Base-by-base conservation (phyloP, 2,888 invertebrate genomes). In the Mactromeris polynyma region DNA sequence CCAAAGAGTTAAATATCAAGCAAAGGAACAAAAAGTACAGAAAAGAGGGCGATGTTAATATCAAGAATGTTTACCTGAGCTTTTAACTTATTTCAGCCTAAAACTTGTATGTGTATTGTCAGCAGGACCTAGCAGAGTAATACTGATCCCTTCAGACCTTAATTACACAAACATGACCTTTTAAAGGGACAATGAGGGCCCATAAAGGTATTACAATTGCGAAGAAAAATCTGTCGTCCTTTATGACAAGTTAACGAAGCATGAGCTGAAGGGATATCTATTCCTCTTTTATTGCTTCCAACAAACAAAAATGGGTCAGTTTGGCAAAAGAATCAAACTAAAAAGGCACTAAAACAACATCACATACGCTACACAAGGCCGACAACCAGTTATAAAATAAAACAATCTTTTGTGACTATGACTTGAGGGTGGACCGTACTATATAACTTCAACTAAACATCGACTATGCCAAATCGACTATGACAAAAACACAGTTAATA, bases 11-110 rank as follows among this genome's bases (percentile, higher is more conserved):
- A 9, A 64, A 64, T 64, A 26, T 64, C 2, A 64, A 64, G 58
- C 58, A 64, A 64, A 64, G 58, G 26, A 26, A 64, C 58, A 64
- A 64, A 2, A 64, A n/a, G 58, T 64, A 26, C 26, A 64, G 58
- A 26, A 64, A 64, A 64, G 58, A 26, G 9, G 2, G 58, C 11
- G 58, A 64, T 64, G 26, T 46, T 64, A 64, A 64, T 64, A 73
- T 73, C 36, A 73, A 73, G 33, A 58, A 73, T 73, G 73, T 73
- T 73, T 73, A 17, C 73, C 73, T 73, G 73, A 73, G 73, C 73
- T 73, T 36, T 1, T 36, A 33, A 36, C 33, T 17, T 73, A 33
- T 73, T 64, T 73, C 19, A 73, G 73, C 73, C 36, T 36, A 73
- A 73, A 73, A 33, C 14, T 36, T 73, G 2, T 9, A 73, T 1